Conservation (phyloP, 2,888 invertebrate species). For the Limnephilus rhombicus region DNA sequence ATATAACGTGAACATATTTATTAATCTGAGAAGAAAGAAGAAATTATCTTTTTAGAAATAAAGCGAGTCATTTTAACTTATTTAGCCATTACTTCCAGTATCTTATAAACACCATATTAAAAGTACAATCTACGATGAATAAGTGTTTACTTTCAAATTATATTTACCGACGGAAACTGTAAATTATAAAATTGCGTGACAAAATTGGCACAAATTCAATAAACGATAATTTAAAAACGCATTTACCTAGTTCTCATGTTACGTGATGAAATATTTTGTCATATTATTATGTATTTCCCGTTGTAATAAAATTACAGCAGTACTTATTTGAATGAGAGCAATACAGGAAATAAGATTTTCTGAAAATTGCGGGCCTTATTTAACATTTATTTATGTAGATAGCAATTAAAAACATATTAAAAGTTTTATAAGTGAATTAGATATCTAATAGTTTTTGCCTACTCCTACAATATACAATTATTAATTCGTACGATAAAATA, state of each 20-base stretch:
- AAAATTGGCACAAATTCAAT: neutral
- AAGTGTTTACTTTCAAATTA: neutral
- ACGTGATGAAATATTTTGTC: neutral
- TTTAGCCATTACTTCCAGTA: no score
- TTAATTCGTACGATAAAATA: neutral
- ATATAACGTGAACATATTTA: no score
- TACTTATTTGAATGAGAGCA: neutral
- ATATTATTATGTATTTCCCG: neutral
- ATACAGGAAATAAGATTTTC: neutral
- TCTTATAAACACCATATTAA: no score
- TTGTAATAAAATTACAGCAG: neutral
- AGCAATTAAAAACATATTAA: neutral
- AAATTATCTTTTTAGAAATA: no score
- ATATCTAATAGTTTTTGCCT: neutral
- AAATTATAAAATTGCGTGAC: neutral
- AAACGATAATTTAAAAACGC: neutral
- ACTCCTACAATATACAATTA: neutral
- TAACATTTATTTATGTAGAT: neutral
- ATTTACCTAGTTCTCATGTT: neutral
- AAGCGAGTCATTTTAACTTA: no score
- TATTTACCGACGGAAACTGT: neutral
- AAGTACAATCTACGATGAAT: neutral
- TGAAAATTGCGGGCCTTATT: neutral
- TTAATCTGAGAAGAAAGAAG: no score
- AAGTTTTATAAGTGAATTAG: neutral